These are phyloP conservation scores for Megathymus violae DNA, from an alignment of 1,140 invertebrate genomes.

Conservation along the genomic window DNA sequence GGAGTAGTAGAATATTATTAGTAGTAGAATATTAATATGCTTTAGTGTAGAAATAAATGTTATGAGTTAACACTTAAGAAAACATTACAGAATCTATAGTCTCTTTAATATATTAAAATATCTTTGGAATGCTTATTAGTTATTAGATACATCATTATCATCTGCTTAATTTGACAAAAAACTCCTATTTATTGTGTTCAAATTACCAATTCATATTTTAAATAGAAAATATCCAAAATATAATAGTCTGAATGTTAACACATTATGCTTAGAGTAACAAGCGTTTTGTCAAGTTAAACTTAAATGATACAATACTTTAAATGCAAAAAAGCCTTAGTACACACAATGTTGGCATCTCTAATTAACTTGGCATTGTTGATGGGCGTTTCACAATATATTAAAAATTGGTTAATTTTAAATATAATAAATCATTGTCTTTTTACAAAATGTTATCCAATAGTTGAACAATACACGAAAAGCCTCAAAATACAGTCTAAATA, in stretches of 20 bases:
- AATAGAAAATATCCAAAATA: no score
- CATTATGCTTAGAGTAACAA: no score
- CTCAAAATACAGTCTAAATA: conserved; percentile 68
- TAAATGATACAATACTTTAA: conserved; percentile 26
- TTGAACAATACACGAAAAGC: conserved; percentile 60
- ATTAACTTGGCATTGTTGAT: conserved; percentile 49
- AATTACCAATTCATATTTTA: no score
- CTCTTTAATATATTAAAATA: conserved; percentile 52
- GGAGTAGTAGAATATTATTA: conserved; percentile 3
- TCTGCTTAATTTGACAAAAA: conserved; percentile 5
- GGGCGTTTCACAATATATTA: conserved; percentile 47
- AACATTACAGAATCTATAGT: conserved; percentile 47
- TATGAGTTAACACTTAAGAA: not conserved
- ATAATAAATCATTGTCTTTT: conserved; percentile 61
- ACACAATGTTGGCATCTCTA: conserved; percentile 55
- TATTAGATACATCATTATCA: conserved; percentile 39
- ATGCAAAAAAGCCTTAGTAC: conserved; percentile 28
- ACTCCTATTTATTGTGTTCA: no score
- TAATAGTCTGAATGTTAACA: no score
- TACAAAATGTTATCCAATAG: conserved; percentile 55
- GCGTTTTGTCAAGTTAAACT: conserved; percentile 11
- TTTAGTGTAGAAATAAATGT: conserved; percentile 10
- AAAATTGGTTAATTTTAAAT: conserved; percentile 37
- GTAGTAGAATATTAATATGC: conserved; percentile 7
- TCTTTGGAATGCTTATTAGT: conserved; percentile 67